phyloP scores from a whole-genome alignment of 2,888 invertebrate species.

The Phengaris arion region DNA sequence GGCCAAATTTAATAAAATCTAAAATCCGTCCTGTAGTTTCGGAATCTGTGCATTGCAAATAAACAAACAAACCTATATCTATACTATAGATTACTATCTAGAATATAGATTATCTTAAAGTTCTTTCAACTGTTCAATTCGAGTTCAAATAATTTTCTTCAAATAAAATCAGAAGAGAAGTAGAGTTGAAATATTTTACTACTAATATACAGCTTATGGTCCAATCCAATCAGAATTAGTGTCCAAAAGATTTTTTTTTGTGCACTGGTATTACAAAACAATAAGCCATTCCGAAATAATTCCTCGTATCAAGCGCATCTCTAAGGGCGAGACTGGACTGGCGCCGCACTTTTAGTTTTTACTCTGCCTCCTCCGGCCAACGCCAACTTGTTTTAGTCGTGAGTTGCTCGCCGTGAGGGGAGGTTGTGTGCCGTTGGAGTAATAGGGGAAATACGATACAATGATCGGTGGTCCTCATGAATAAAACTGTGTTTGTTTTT shows the following conservation, averaged over 20 bases:
- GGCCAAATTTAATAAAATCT: too few species aligned
- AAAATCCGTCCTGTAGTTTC: too few species aligned
- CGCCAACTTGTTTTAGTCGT: constrained; percentile 55
- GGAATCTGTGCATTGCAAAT: too few species aligned
- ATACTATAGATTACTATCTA: too few species aligned
- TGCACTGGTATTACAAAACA: constrained; percentile 7
- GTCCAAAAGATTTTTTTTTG: neutral
- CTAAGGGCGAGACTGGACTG: constrained; percentile 76
- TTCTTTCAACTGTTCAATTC: too few species aligned
- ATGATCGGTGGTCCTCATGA: constrained; percentile 47
- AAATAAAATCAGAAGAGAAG: too few species aligned
- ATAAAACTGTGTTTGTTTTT: constrained; percentile 58
- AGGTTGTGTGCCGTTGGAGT: constrained; percentile 48
- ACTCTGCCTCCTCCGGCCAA: constrained; percentile 61
- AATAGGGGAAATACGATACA: constrained; percentile 51
- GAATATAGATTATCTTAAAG: too few species aligned
- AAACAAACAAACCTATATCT: too few species aligned
- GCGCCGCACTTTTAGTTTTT: constrained; percentile 78
- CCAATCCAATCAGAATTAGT: neutral
- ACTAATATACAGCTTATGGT: too few species aligned
- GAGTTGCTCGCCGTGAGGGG: constrained; percentile 49
- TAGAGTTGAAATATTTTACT: too few species aligned
- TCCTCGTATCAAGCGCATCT: constrained; percentile 56
- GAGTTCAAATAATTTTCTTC: too few species aligned
- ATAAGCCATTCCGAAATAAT: constrained; percentile 12